Conservation (phyloP, 1,140 invertebrate genomes). For the Cardiocondyla obscurior region DNA sequence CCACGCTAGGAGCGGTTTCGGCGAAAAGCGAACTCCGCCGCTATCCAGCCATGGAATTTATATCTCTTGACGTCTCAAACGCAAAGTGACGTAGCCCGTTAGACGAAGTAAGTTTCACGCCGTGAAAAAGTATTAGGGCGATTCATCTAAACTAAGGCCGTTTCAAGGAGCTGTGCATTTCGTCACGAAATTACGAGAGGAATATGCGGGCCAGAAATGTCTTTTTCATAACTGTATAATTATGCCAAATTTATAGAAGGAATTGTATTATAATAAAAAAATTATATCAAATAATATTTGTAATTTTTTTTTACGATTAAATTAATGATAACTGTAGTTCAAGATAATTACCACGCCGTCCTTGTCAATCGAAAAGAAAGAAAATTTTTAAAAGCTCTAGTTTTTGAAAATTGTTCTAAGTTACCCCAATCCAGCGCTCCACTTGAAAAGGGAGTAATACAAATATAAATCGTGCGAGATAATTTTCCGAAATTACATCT, state of each 20-base stretch:
- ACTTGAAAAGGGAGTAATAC: too few species aligned
- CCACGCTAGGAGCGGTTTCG: slow-evolving; percentile 26
- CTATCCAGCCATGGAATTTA: neutral
- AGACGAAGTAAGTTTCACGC: slow-evolving; percentile 39
- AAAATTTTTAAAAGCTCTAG: too few species aligned
- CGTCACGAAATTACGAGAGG: slow-evolving; percentile 1
- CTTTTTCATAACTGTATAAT: neutral
- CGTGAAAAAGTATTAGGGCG: slow-evolving; percentile 23
- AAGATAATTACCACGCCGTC: too few species aligned
- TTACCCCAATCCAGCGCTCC: too few species aligned
- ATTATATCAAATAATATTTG: too few species aligned
- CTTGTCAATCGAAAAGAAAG: too few species aligned
- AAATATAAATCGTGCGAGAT: neutral
- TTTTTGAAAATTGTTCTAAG: too few species aligned
- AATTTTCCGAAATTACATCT: neutral
- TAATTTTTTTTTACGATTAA: neutral
- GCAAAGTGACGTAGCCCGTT: slow-evolving; percentile 37
- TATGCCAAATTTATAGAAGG: neutral
- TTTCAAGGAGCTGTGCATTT: neutral
- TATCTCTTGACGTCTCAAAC: slow-evolving; percentile 19
- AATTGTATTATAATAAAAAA: too few species aligned
- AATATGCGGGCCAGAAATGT: neutral
- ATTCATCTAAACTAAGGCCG: slow-evolving; percentile 27
- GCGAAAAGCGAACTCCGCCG: slow-evolving; percentile 39
- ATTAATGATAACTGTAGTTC: too few species aligned